Conservation (phyloP, 2,797 vertebrate species). For the Arrhamphus sclerolepis region DNA sequence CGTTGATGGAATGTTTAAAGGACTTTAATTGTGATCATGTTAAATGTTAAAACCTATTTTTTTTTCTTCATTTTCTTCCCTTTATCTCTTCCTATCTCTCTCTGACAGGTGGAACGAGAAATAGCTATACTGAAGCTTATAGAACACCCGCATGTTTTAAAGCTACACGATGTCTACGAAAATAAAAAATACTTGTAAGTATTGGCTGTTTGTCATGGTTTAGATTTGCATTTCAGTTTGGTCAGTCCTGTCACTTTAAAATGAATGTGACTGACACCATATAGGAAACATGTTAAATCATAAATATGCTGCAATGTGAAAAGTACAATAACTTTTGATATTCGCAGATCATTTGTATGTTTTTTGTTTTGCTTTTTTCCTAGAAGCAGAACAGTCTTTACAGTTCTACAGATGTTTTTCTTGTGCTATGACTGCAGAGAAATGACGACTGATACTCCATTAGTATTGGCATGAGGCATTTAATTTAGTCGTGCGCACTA, state of each 20-base stretch:
- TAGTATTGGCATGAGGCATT: constrained; percentile 62
- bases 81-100: constrained; percentile 42
- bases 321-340: background rate
- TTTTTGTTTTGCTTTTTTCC: background rate
- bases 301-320: too few species aligned
- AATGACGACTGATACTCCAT: constrained; percentile 53
- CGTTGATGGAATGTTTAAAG: constrained; percentile 2
- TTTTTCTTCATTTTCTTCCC: background rate
- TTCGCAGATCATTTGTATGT: background rate
- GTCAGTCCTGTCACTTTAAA: too few species aligned
- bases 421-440: constrained; percentile 37
- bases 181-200: constrained; percentile 99
- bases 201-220: constrained; percentile 58
- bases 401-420: constrained; percentile 22
- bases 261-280: too few species aligned
- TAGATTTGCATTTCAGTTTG: background rate
- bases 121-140: constrained; percentile 98
- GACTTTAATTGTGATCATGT: constrained; percentile 6
- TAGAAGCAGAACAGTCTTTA: background rate
- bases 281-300: too few species aligned
- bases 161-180: constrained; percentile 97
- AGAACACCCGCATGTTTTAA: constrained; percentile 97
- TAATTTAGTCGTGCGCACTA: constrained; percentile 54
- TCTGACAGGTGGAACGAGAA: constrained; percentile 93
- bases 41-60: constrained; percentile 34